A percentile compares a stretch with the other conserved stretches of the same genome.
These are phyloP conservation scores for Tineola bisselliella DNA, from an alignment of 2,888 invertebrate genomes.

Conservation along the genomic window DNA sequence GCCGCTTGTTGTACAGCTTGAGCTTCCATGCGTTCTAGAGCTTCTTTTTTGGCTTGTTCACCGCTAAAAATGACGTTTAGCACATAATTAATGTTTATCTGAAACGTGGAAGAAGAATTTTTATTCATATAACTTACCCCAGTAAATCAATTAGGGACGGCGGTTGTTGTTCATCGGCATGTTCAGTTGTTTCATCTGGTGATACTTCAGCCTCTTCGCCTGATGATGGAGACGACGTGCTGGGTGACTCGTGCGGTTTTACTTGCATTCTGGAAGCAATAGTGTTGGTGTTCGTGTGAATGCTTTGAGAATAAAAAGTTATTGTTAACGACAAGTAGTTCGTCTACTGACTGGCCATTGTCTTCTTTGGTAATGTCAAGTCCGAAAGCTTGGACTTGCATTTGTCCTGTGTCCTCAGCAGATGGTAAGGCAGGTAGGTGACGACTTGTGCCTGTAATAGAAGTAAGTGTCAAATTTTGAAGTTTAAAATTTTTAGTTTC, in stretches of 20 bases:
- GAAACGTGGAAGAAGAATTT: too few species aligned
- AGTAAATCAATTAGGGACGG: constrained; percentile 80
- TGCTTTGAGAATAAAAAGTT: too few species aligned
- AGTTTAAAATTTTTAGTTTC: too few species aligned
- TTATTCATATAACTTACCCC: constrained; percentile 57
- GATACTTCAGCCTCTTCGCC: constrained; percentile 78
- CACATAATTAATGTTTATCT: too few species aligned
- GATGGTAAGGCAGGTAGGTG: constrained; percentile 80
- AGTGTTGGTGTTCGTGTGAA: too few species aligned
- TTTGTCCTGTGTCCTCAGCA: constrained; percentile 77
- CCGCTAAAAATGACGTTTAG: constrained; percentile 74
- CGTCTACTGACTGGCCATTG: constrained; percentile 74
- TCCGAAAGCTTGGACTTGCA: constrained; percentile 80
- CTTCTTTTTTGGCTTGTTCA: constrained; percentile 83
- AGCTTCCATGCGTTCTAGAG: constrained; percentile 82
- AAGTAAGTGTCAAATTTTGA: background rate
- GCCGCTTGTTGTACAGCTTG: constrained; percentile 90
- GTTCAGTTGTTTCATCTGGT: constrained; percentile 67
- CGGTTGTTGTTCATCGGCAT: constrained; percentile 61
- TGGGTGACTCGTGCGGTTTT: constrained; percentile 78
- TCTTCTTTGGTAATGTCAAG: constrained; percentile 85
- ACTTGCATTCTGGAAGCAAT: constrained; percentile 68
- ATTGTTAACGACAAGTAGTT: too few species aligned
- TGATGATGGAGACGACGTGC: constrained; percentile 74
- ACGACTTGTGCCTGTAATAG: constrained; percentile 59